These are phyloP conservation scores for Drosophila meridionalis DNA, from an alignment of 2,888 invertebrate species.

Conservation along the genomic window DNA sequence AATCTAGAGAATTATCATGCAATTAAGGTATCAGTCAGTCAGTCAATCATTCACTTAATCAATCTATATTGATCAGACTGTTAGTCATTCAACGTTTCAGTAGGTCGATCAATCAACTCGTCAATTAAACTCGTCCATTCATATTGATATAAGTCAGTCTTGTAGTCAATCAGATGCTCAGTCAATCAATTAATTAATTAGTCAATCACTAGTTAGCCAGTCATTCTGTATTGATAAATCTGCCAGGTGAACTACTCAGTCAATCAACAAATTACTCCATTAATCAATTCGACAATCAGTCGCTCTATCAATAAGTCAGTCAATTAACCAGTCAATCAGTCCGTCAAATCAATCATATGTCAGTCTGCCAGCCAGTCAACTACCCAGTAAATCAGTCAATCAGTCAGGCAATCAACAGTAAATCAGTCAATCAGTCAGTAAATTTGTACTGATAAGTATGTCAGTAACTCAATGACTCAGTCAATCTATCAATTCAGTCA, in stretches of 20 bases:
- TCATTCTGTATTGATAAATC: background rate
- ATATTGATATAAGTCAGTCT: background rate
- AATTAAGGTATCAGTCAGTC: background rate
- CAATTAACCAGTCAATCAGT: background rate
- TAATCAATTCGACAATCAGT: no score
- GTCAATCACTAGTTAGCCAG: background rate
- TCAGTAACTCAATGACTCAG: background rate
- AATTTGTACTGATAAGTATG: no score
- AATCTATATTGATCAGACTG: background rate
- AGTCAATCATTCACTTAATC: background rate
- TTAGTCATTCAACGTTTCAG: background rate
- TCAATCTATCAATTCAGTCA: background rate
- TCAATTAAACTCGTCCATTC: no score
- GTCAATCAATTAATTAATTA: background rate
- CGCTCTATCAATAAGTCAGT: background rate
- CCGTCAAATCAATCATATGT: background rate
- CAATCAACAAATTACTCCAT: background rate
- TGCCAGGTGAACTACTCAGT: background rate
- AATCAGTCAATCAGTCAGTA: background rate
- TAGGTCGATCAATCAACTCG: background rate
- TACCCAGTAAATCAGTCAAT: background rate
- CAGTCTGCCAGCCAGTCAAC: background rate
- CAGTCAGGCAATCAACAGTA: background rate
- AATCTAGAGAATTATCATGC: background rate
- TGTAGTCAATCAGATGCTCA: background rate